Percentiles rank a stretch among this genome's conserved stretches.
These are phyloP conservation scores for Grallaria varia DNA, from an alignment of 2,113 vertebrate genomes.

Conservation along the genomic window DNA sequence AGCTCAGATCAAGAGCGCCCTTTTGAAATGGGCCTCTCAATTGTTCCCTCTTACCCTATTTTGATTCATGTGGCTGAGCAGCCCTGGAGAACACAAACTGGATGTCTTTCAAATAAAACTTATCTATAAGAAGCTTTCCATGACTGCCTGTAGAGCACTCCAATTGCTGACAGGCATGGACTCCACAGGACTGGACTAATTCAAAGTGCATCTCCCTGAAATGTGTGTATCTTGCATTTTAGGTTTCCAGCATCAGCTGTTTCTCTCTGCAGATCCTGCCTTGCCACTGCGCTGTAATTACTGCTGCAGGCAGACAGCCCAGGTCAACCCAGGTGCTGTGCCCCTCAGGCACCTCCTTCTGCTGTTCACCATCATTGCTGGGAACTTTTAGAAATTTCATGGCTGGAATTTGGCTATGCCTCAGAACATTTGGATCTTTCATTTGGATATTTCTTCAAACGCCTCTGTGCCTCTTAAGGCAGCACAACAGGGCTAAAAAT, in stretches of 20 bases:
- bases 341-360: not conserved
- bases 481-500: not conserved
- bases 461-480: not conserved
- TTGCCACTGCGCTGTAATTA: not conserved
- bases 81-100: not conserved
- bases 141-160: rapidly evolving
- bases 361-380: not conserved
- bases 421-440: not conserved
- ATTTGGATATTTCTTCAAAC: not conserved
- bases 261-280: not conserved
- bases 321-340: not conserved
- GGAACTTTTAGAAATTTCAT: not conserved
- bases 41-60: not conserved
- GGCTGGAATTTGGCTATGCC: not conserved
- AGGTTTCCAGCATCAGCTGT: not conserved
- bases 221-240: not conserved
- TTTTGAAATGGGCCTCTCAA: not conserved
- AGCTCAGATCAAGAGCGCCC: not conserved
- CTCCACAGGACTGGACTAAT: not conserved
- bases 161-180: rapidly evolving
- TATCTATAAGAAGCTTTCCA: not conserved
- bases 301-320: not conserved
- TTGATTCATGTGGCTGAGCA: not conserved
- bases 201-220: not conserved
- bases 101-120: not conserved